Conservation (phyloP, 2,797 vertebrate species). For the Champsocephalus esox region DNA sequence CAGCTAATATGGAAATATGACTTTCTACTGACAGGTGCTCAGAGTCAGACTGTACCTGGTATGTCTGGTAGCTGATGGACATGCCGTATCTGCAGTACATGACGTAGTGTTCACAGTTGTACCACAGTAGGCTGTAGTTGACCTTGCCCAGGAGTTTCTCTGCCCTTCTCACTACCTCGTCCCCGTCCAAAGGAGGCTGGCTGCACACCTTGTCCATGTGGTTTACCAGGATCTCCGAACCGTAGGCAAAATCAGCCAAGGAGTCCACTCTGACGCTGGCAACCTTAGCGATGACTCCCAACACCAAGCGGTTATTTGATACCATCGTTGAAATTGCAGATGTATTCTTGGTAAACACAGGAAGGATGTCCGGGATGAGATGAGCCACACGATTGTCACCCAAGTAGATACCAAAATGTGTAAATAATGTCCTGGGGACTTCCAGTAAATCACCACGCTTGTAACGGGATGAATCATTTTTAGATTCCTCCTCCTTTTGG, state of each 20-base stretch:
- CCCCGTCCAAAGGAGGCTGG: slow-evolving; percentile 84
- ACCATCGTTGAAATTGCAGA: slow-evolving; percentile 87
- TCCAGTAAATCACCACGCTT: slow-evolving; percentile 93
- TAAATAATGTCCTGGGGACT: slow-evolving; percentile 93
- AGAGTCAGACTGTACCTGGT: slow-evolving; percentile 87
- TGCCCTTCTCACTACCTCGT: slow-evolving; percentile 91
- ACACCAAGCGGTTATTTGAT: slow-evolving; percentile 92
- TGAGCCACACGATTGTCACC: slow-evolving; percentile 94
- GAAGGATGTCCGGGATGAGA: slow-evolving; percentile 95
- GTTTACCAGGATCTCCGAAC: slow-evolving; percentile 91
- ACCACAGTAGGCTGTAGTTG: slow-evolving; percentile 95
- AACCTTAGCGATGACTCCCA: slow-evolving; percentile 89
- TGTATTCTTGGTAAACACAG: slow-evolving; percentile 83
- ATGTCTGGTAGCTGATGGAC: slow-evolving; percentile 93
- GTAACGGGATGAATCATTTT: slow-evolving; percentile 84
- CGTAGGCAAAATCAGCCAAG: slow-evolving; percentile 93
- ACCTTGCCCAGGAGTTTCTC: slow-evolving; percentile 90
- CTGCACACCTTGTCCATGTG: slow-evolving; percentile 89
- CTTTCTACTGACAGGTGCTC: neutral
- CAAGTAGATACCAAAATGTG: slow-evolving; percentile 98
- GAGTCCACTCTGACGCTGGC: slow-evolving; percentile 95
- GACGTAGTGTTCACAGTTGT: slow-evolving; percentile 99
- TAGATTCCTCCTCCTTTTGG: slow-evolving; percentile 62
- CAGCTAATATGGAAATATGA: neutral
- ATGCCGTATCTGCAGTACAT: slow-evolving; percentile 96